Evolutionary conservation across 2,113 vertebrate species (phyloP).

Genomic region (Boleophthalmus pectinirostris): DNA sequence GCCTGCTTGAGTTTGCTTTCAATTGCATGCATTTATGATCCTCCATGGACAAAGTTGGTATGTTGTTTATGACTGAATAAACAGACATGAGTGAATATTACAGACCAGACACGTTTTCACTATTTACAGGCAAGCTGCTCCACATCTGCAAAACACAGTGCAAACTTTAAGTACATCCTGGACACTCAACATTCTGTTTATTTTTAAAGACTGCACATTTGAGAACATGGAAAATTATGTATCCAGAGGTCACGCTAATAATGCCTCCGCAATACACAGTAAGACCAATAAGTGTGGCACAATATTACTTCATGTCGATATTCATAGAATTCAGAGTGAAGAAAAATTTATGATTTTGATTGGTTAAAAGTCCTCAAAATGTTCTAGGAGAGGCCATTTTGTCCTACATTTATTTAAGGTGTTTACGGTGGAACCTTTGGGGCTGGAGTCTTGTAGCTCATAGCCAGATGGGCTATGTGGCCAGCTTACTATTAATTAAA

Average conservation of each 20-base stretch:
- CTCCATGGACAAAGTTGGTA: neutral
- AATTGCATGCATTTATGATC: neutral
- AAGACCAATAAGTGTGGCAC: neutral
- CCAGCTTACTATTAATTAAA: too few species aligned
- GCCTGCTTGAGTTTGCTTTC: neutral
- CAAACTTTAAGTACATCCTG: neutral
- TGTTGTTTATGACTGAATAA: neutral
- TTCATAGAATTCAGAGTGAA: neutral
- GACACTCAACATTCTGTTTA: neutral
- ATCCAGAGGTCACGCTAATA: neutral
- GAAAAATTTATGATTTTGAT: too few species aligned
- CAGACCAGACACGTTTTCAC: neutral
- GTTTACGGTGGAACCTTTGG: too few species aligned
- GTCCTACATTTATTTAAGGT: too few species aligned
- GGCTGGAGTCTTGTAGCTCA: too few species aligned
- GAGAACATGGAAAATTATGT: neutral
- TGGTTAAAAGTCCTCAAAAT: too few species aligned
- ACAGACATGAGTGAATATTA: neutral
- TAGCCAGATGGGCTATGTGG: too few species aligned
- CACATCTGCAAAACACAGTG: conserved; percentile 1
- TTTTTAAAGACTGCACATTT: neutral
- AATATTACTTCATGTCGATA: neutral
- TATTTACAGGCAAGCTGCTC: neutral
- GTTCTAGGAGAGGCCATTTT: too few species aligned
- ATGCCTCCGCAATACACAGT: neutral